Evolutionary conservation across 1,140 invertebrate species (phyloP), one percentile per base, ranked within the genome.

Genomic region (Achatina immaculata): DNA sequence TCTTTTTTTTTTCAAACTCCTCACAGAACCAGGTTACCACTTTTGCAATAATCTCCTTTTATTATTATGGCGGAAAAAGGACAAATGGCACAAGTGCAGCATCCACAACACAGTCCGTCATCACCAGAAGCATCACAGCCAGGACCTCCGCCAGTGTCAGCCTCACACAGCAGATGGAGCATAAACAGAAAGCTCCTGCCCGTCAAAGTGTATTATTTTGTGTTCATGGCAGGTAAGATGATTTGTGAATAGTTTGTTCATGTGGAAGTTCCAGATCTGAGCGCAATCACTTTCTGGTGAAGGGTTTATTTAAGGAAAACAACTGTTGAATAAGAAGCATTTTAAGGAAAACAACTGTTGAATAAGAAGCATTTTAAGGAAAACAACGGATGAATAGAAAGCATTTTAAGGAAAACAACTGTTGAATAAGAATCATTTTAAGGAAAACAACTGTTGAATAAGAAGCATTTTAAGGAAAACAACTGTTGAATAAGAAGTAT

Each of bases 141-240:
- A n/a, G n/a, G n/a, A n/a, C n/a, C n/a, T n/a, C 71, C 71, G 48
- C 38, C 58, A 34, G 28, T 31, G 31, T 62, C 58, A 28, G n/a
- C 58, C 31, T 3, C 28, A 31, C 58, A 31, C 58, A 14, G 31
- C 58, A 62, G 31, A 62, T 28, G 58, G 58, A 16, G 16, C 82
- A 89, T 96, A 43, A 94, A 97, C 88, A 94, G 93, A 87, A 93
- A 95, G 55, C 91, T 97, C 55, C 86, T 96, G 85, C 95, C 96
- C 58, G 94, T 97, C 87, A 97, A 97, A 89, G 94, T 94, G 1
- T 96, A 96, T 91, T 97, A 95, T 90, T 97, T 97, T 90, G 91
- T 96, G 28, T 96, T 94, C 84, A 96, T 96, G 93, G 96, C 95
- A 87, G 96, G 96, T 97, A 92, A 93, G 90, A 91, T 69, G n/a